Base-by-base conservation (phyloP, 2,888 invertebrate species). In the Myopa testacea region DNA sequence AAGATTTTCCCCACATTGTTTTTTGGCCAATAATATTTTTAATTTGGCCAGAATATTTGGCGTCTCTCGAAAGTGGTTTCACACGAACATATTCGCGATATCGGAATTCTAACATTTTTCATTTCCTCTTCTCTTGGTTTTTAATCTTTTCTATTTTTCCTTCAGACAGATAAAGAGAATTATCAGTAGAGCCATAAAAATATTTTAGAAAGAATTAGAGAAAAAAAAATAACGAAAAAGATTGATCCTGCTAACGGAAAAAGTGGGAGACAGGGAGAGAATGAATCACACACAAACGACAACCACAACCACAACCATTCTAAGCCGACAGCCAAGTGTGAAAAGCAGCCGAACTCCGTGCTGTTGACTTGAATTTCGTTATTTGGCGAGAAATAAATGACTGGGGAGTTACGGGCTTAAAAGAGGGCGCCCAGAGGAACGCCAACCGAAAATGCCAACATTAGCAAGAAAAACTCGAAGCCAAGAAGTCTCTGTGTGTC, bases 341-440 rank as follows among this genome's bases (percentile, higher is more conserved):
- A 79, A 78, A 78, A 76, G 79, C 76, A 75, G 73, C 73, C 73
- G 63, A 62, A 76, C 50, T 70, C 65, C 71, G 76, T 79, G 78
- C 71, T 79, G 76, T 79, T 78, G 79, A 78, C 74, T 78, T 67
- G 63, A 79, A 78, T 75, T 77, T 79, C 72, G 77, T 79, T 75
- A 79, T 79, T 79, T 79, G 68, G 74, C 63, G 26, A 26, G 60
- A 74, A 60, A 75, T 74, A 77, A 79, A 79, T 74, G 77, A 52
- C 26, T 26, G 26, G 2, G 26, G 26, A 45, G 45, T 45, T 45
- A 45, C 10, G 45, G 3, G 6, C 45, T 45, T 6, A 45, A 45
- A 45, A 45, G 45, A 45, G 45, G 45, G 45, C 45, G 45, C 45
- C 7, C 45, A 45, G 45, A 45, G 6, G 45, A 45, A 45, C 45